These are phyloP conservation scores for Sarcophaga variegata DNA, from an alignment of 2,888 invertebrate species.

Conservation along the genomic window DNA sequence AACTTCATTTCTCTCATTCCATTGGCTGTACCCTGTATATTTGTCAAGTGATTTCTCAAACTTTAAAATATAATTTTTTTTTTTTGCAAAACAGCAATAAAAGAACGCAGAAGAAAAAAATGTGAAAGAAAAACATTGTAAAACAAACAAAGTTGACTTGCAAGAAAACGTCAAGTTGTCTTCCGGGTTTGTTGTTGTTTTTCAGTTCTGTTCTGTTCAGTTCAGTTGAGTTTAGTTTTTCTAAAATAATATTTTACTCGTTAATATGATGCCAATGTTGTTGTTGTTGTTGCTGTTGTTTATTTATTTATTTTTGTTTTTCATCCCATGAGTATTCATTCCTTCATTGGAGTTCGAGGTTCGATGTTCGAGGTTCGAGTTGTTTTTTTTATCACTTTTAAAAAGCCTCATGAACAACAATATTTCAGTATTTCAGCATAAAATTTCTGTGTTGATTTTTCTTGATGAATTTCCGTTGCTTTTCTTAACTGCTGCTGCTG, in stretches of 20 bases:
- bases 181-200: conserved; percentile 74
- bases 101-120: not conserved
- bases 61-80: conserved; percentile 35
- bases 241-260: conserved; percentile 34
- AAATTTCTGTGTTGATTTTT: conserved; percentile 44
- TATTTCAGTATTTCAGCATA: conserved; percentile 8
- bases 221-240: conserved; percentile 6
- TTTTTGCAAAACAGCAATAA: not conserved
- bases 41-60: conserved; percentile 30
- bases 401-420: not conserved
- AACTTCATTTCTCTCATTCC: no score
- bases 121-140: not conserved
- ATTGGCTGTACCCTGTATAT: not conserved
- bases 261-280: not conserved
- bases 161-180: conserved; percentile 78
- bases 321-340: conserved; percentile 47
- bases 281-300: not conserved
- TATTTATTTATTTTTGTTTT: conserved; percentile 10
- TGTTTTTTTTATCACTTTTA: conserved; percentile 7
- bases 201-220: not conserved
- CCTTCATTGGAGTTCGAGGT: not conserved
- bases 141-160: conserved; percentile 55
- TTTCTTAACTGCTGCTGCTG: no score
- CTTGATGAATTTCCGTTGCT: conserved; percentile 40
- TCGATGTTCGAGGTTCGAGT: conserved; percentile 11